Conservation (phyloP, 2,113 vertebrate species). For the Hydrochoerus hydrochaeris region DNA sequence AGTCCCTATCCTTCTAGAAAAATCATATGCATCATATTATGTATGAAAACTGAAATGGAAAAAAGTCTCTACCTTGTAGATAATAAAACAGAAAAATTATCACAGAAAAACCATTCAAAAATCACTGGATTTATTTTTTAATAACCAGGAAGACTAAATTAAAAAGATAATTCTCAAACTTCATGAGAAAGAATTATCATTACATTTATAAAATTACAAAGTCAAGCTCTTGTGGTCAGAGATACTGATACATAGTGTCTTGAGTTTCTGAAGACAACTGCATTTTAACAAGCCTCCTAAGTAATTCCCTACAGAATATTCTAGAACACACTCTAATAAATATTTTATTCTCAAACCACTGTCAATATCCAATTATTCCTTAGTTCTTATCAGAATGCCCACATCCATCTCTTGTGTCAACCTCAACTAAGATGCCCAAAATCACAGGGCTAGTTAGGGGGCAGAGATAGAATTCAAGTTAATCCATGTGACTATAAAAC, state of each 20-base stretch:
- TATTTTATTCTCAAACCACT: conserved; percentile 40
- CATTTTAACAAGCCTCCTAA: conserved; percentile 36
- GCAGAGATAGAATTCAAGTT: background rate
- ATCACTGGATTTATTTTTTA: conserved; percentile 36
- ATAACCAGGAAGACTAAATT: conserved; percentile 48
- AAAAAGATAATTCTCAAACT: conserved; percentile 34
- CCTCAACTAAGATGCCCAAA: conserved; percentile 19
- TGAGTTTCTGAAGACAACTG: conserved; percentile 5
- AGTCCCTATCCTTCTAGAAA: background rate
- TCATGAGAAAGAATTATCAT: conserved; percentile 6
- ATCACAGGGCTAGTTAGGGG: background rate
- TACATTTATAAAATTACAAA: background rate
- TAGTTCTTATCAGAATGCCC: background rate
- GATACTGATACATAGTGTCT: background rate
- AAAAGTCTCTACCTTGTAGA: conserved; percentile 16
- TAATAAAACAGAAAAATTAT: conserved; percentile 33
- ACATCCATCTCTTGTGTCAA: background rate
- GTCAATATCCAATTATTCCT: background rate
- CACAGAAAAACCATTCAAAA: conserved; percentile 50
- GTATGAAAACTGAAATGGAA: conserved; percentile 18
- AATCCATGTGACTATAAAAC: background rate
- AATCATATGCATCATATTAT: background rate
- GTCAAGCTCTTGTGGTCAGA: background rate
- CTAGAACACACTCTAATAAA: background rate
- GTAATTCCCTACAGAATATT: background rate